Evolutionary conservation across 2,888 invertebrate genomes (phyloP).

Genomic region (Brachynemurus nebulosus): DNA sequence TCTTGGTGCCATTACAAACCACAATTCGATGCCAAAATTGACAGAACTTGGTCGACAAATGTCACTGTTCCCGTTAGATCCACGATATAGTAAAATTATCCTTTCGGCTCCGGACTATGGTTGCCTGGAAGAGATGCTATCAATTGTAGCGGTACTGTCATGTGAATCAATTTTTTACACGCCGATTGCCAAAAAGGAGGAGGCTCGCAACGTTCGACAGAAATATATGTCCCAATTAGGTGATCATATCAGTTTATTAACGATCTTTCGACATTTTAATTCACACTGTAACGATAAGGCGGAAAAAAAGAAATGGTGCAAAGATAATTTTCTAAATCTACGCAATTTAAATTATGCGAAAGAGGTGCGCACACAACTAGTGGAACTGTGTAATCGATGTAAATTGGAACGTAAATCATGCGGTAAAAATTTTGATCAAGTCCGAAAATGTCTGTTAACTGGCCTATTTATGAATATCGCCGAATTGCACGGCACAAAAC

Average conservation of each 20-base stretch:
- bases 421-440: constrained; percentile 44
- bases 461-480: constrained; percentile 83
- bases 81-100: constrained; percentile 70
- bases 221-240: constrained; percentile 80
- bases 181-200: constrained; percentile 59
- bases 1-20: constrained; percentile 53
- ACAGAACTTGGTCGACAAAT: constrained; percentile 71
- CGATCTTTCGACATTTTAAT: constrained; percentile 69
- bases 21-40: constrained; percentile 45
- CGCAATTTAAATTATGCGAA: constrained; percentile 70
- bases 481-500: constrained; percentile 56
- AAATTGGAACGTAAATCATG: constrained; percentile 50
- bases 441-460: constrained; percentile 63
- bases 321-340: constrained; percentile 73
- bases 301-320: constrained; percentile 73
- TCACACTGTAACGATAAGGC: too few species aligned
- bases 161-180: constrained; percentile 75
- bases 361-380: constrained; percentile 68
- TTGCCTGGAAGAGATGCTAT: constrained; percentile 70
- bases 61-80: constrained; percentile 86
- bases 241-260: constrained; percentile 83
- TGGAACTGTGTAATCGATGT: constrained; percentile 50
- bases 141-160: constrained; percentile 75
- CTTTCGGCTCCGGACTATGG: constrained; percentile 61
- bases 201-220: constrained; percentile 53